These are phyloP conservation scores for Barnardius zonarius DNA, from an alignment of 2,113 vertebrate genomes.

Conservation along the genomic window DNA sequence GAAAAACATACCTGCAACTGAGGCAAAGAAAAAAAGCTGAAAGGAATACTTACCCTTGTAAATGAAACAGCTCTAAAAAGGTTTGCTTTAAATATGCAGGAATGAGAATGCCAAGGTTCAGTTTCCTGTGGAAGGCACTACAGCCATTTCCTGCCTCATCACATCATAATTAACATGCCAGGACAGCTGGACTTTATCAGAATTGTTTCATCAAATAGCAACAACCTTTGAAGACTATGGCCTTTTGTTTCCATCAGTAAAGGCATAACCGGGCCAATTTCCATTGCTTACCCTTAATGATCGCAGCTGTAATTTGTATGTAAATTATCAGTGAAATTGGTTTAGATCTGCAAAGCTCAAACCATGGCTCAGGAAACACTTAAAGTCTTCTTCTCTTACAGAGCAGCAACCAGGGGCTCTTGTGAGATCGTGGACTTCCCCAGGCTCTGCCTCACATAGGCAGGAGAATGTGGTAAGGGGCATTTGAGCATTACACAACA, in stretches of 20 bases:
- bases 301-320: slow-evolving; percentile 51
- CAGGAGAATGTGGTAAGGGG: neutral
- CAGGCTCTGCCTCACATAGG: neutral
- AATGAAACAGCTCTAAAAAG: slow-evolving; percentile 13
- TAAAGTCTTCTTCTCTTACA: neutral
- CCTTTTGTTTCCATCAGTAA: slow-evolving; percentile 54
- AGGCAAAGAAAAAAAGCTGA: neutral
- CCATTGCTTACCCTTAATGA: slow-evolving; percentile 52
- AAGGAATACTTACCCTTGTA: neutral
- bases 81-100: slow-evolving; percentile 54
- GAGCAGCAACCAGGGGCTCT: neutral
- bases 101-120: slow-evolving; percentile 64
- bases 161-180: slow-evolving; percentile 68
- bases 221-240: slow-evolving; percentile 59
- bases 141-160: slow-evolving; percentile 67
- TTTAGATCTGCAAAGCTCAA: slow-evolving; percentile 28
- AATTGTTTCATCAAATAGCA: slow-evolving; percentile 67
- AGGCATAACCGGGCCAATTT: slow-evolving; percentile 50
- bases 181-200: slow-evolving; percentile 72
- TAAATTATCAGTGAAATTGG: slow-evolving; percentile 36
- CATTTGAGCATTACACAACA: neutral
- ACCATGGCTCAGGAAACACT: neutral
- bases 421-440: neutral
- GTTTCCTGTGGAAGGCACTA: slow-evolving; percentile 60
- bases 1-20: neutral